Evolutionary conservation across 92 coral and sea anemone species (phyloP), one percentile per base, ranked within the genome.

Genomic region (Phenganax stokvisi): DNA sequence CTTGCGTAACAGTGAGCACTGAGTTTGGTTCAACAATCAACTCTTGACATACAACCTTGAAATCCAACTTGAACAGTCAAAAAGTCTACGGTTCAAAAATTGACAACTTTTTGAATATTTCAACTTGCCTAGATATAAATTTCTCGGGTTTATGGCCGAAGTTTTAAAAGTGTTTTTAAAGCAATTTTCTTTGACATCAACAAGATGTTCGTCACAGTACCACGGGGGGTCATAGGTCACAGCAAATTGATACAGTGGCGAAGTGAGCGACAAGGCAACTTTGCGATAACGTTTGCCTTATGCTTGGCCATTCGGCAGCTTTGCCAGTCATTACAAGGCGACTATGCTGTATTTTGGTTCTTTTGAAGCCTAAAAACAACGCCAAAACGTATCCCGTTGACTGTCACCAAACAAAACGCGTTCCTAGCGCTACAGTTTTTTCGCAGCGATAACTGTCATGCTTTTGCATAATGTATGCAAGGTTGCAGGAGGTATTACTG

Each of bases 271-370:
- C 69, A 59, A 30, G 57, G 54, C 67, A 37, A 27, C 56, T 64
- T 76, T 76, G 28, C 81, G 81, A 76, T 76, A 76, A 76, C 81
- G 60, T 44, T 68, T 51, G 54, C 81, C 81, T 76, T 76, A 76
- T 76, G 81, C 69, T 76, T 27, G 17, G 57, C 57, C 69, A 64
- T 57, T 76, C 53, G 81, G 29, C 13, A 58, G 25, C 69, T 29
- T 64, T 44, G 9, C 2, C 16, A 13, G 52, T 2, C 16, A 9
- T 6, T 52, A 6, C 7, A 9, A 56, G 20, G 15, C 55, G 60
- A 76, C 6, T 31, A 51, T 54, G 54, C 53, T 61, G 28, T 57
- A 54, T 76, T 76, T 29, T 76, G 81, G 60, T n/a, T 76, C 11
- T 12, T 29, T 13, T 29, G 17, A 10, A 12, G 13, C 15, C 51